These are phyloP conservation scores for Streptopelia turtur DNA, from an alignment of 2,797 vertebrate genomes.

Conservation along the genomic window DNA sequence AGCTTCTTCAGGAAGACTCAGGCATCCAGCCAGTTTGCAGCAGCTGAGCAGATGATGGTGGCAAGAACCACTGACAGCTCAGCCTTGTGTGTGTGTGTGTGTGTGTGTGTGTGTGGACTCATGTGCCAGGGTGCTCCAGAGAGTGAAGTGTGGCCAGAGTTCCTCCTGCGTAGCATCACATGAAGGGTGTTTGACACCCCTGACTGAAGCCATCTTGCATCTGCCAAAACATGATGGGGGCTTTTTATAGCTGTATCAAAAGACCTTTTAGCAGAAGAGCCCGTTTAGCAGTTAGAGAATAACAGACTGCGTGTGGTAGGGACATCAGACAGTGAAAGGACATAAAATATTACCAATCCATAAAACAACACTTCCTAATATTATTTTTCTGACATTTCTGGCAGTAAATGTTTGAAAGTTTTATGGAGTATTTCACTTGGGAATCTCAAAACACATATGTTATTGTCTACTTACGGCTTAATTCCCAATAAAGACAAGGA, in stretches of 20 bases:
- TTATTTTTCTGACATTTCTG: not conserved
- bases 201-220: slow-evolving; percentile 22
- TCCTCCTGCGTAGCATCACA: not conserved
- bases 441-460: not conserved
- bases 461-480: not conserved
- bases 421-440: not conserved
- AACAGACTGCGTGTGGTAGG: not conserved
- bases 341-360: not conserved
- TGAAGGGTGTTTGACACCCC: not conserved
- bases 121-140: not conserved
- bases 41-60: not conserved
- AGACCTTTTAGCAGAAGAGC: not conserved
- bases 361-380: not conserved
- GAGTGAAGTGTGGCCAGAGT: not conserved
- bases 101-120: not conserved
- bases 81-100: not conserved
- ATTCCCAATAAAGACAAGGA: not conserved
- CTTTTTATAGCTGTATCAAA: not conserved
- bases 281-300: not conserved
- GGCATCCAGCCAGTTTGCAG: not conserved
- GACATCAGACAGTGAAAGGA: not conserved
- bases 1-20: not conserved
- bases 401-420: not conserved
- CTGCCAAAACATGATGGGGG: not conserved
- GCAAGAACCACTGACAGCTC: not conserved